phyloP scores from a whole-genome alignment of 2,113 vertebrate genomes.

The Heteronetta atricapilla region DNA sequence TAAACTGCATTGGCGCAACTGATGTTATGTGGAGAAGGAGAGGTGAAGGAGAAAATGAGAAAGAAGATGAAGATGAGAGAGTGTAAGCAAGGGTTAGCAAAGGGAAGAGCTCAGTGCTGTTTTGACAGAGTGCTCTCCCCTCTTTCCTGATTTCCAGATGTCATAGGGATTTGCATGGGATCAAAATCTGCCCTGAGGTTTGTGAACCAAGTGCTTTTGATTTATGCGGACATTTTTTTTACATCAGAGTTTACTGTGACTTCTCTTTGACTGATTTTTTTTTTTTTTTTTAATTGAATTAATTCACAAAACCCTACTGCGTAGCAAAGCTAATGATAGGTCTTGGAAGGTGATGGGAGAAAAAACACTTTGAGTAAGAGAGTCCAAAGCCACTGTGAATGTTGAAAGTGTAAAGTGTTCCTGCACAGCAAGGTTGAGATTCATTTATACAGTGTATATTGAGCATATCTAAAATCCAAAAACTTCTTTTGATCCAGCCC shows the following conservation, averaged over 20 bases:
- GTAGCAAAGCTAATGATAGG: background rate
- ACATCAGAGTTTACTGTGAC: background rate
- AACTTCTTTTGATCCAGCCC: background rate
- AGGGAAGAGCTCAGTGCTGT: background rate
- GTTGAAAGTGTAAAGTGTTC: background rate
- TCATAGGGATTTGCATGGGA: background rate
- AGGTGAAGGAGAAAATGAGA: background rate
- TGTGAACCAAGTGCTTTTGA: background rate
- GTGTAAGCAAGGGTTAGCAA: background rate
- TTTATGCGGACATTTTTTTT: background rate
- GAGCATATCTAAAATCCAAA: background rate
- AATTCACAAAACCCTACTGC: background rate
- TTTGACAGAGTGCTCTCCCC: background rate
- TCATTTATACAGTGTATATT: background rate
- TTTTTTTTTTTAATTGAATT: background rate
- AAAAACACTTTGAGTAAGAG: background rate
- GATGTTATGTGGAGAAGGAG: background rate
- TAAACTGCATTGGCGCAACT: background rate
- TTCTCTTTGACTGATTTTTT: background rate
- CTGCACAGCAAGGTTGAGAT: background rate
- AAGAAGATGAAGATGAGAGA: background rate
- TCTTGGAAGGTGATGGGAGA: background rate
- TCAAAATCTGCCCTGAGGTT: background rate
- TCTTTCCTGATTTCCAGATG: background rate
- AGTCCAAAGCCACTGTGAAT: background rate